These are phyloP conservation scores for Rhipidura dahli DNA, from an alignment of 2,113 vertebrate species.

Conservation along the genomic window DNA sequence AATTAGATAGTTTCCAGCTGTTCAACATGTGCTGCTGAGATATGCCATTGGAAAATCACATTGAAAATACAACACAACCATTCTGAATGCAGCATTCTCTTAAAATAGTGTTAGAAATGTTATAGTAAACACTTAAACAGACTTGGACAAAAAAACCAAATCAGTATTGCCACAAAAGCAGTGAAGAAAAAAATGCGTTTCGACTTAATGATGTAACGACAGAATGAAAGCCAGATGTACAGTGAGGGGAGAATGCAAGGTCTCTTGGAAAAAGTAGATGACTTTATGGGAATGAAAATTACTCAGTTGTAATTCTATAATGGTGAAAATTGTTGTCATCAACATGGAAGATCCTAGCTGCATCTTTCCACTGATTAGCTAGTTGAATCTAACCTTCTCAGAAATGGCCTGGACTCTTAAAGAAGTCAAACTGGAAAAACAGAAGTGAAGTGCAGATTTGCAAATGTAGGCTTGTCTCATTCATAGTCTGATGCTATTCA, in stretches of 20 bases:
- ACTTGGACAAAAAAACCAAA: neutral
- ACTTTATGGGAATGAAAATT: neutral
- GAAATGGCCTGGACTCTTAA: neutral
- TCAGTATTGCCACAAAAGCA: neutral
- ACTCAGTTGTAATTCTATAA: neutral
- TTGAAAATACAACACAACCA: neutral
- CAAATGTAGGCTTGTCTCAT: neutral
- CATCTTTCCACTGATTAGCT: neutral
- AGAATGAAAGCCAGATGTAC: neutral
- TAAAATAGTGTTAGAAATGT: neutral
- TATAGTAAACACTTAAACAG: neutral
- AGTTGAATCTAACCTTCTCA: neutral
- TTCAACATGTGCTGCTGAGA: conserved; percentile 37
- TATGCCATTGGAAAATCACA: neutral
- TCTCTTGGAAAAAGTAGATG: neutral
- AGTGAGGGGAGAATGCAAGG: neutral
- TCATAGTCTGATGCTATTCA: neutral
- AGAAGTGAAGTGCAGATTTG: neutral
- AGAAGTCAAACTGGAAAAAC: neutral
- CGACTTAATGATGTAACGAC: neutral
- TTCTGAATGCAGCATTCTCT: neutral
- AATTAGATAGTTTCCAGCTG: conserved; percentile 65
- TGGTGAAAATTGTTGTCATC: neutral
- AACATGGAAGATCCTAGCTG: neutral
- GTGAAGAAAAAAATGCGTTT: neutral